Percentiles rank a stretch among this genome's conserved stretches.
Evolutionary conservation across 1,140 invertebrate genomes (phyloP).

Genomic region (Ceratosolen solmsi): DNA sequence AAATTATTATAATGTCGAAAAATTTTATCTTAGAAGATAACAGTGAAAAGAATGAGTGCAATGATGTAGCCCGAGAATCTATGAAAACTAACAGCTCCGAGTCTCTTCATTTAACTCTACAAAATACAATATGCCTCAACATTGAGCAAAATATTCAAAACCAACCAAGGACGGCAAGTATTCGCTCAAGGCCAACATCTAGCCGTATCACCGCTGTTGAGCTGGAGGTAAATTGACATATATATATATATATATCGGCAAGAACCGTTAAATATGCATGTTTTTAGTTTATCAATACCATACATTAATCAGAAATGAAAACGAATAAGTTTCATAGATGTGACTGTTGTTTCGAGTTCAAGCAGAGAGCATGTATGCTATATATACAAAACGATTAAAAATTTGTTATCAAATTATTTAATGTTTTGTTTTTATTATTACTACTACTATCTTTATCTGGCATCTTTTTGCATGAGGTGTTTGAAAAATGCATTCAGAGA

Average conservation of each 20-base stretch:
- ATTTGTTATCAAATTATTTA: too few relatives aligned
- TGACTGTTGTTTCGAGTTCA: too few relatives aligned
- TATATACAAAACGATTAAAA: too few relatives aligned
- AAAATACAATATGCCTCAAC: constrained; percentile 68
- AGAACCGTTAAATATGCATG: too few relatives aligned
- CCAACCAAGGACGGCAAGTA: constrained; percentile 88
- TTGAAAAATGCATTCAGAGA: constrained; percentile 52
- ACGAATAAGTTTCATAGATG: too few relatives aligned
- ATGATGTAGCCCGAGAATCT: constrained; percentile 77
- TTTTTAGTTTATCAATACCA: too few relatives aligned
- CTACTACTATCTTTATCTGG: too few relatives aligned
- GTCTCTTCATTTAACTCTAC: constrained; percentile 79
- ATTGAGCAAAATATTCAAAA: constrained; percentile 74
- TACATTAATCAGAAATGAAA: too few relatives aligned
- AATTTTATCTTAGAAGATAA: constrained; percentile 58
- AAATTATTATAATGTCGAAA: too few relatives aligned
- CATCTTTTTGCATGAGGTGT: constrained; percentile 58
- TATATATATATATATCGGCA: too few relatives aligned
- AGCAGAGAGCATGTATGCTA: too few relatives aligned
- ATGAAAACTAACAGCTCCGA: constrained; percentile 86
- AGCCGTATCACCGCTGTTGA: constrained; percentile 91
- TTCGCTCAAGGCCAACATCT: constrained; percentile 87
- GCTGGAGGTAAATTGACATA: constrained; percentile 76
- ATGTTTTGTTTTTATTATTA: too few relatives aligned
- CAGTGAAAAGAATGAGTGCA: constrained; percentile 79